These are phyloP conservation scores for Galbula dea DNA, from an alignment of 2,113 vertebrate genomes.

Conservation along the genomic window DNA sequence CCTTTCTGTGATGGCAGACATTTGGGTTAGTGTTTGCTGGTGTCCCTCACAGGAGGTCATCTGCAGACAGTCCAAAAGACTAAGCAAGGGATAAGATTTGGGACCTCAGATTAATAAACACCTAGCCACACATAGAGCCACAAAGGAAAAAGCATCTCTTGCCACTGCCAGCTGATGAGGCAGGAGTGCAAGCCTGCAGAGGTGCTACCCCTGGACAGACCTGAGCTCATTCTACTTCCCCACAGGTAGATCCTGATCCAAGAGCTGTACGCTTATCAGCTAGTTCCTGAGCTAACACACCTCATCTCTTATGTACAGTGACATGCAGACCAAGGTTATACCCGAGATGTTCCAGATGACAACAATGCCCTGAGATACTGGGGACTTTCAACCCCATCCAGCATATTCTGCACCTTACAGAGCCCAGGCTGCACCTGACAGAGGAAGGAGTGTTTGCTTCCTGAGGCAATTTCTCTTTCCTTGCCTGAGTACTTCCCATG, in stretches of 20 bases:
- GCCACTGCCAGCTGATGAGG: background rate
- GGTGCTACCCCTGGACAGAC: too few relatives aligned
- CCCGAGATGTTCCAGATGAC: rapidly evolving
- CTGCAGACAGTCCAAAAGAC: background rate
- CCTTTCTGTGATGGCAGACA: too few relatives aligned
- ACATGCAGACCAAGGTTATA: background rate
- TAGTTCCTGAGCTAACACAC: too few relatives aligned
- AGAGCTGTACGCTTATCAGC: background rate
- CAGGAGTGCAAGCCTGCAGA: too few relatives aligned
- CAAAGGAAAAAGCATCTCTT: background rate
- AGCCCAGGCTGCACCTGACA: background rate
- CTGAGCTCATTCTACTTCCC: background rate
- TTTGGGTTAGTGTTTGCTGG: background rate
- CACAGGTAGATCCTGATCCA: rapidly evolving
- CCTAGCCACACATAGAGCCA: background rate
- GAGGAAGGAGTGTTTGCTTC: background rate
- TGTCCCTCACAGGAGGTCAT: background rate
- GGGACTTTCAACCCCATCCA: background rate
- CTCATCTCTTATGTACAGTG: background rate
- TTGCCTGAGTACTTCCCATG: background rate
- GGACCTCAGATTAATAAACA: background rate
- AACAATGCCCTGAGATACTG: background rate
- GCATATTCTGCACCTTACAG: background rate
- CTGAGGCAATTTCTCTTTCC: background rate
- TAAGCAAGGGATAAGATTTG: background rate